phyloP scores from a whole-genome alignment of 1,140 invertebrate genomes.

The Drosophila virilis region DNA sequence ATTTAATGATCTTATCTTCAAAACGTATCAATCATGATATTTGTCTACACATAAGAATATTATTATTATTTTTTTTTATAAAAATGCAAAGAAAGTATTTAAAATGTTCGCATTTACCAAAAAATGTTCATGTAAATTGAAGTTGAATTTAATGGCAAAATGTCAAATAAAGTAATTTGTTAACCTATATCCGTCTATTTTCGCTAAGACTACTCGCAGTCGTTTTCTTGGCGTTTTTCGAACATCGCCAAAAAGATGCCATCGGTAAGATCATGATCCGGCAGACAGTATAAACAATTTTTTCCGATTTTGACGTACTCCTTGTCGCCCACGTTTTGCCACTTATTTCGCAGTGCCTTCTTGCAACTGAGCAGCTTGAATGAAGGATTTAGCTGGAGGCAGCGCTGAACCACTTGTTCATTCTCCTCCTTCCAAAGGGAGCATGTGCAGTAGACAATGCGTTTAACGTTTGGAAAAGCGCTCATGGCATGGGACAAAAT shows the following conservation, averaged over 20 bases:
- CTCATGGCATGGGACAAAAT: constrained; percentile 94
- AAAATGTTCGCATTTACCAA: constrained; percentile 16
- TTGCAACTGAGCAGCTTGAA: constrained; percentile 88
- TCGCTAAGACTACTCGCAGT: constrained; percentile 48
- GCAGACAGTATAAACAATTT: constrained; percentile 91
- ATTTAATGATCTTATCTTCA: constrained; percentile 34
- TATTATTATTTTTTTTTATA: constrained; percentile 36
- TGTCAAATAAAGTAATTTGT: constrained; percentile 36
- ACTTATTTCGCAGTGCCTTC: constrained; percentile 86
- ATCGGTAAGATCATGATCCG: constrained; percentile 92
- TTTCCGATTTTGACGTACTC: constrained; percentile 87
- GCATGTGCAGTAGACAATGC: constrained; percentile 97
- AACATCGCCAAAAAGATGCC: constrained; percentile 98
- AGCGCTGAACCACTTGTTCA: constrained; percentile 88
- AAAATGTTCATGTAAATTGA: constrained; percentile 8
- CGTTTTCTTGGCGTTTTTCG: constrained; percentile 85
- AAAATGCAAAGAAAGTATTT: constrained; percentile 26
- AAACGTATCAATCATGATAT: constrained; percentile 17
- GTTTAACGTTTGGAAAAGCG: constrained; percentile 92
- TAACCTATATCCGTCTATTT: neutral
- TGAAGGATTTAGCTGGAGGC: constrained; percentile 86
- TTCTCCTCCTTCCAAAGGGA: constrained; percentile 96
- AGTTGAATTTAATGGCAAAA: constrained; percentile 40
- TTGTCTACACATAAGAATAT: constrained; percentile 27
- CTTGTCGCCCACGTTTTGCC: constrained; percentile 88